These are phyloP conservation scores for Phylloscopus trochiloides DNA, from an alignment of 2,113 vertebrate genomes.

Conservation along the genomic window DNA sequence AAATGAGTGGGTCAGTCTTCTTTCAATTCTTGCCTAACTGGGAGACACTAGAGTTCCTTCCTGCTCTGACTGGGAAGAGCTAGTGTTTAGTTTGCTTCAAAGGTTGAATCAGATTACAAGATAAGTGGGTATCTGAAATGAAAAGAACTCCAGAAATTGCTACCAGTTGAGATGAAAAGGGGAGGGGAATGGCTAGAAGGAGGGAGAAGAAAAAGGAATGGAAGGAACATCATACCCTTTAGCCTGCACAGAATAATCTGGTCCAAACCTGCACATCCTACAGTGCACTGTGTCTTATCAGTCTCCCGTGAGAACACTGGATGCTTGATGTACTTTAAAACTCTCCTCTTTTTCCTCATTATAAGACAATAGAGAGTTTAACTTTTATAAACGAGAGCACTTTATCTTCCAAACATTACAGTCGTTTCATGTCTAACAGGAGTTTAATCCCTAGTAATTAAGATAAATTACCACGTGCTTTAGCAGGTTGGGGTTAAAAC, in stretches of 20 bases:
- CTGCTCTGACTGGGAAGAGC: not conserved
- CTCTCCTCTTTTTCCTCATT: not conserved
- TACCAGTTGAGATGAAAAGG: not conserved
- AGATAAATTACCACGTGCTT: not conserved
- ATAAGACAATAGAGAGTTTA: not conserved
- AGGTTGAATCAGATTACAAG: constrained; percentile 62
- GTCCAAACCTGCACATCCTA: not conserved
- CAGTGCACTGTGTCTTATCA: not conserved
- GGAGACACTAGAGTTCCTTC: not conserved
- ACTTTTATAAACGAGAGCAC: not conserved
- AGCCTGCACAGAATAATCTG: not conserved
- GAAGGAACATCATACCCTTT: not conserved
- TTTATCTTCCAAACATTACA: not conserved
- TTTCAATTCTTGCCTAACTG: not conserved
- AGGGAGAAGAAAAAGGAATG: not conserved
- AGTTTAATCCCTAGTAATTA: constrained; percentile 39
- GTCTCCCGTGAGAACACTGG: not conserved
- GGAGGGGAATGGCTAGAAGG: not conserved
- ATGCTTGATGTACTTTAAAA: not conserved
- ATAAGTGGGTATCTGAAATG: constrained; percentile 36
- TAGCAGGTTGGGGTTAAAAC: constrained; percentile 42
- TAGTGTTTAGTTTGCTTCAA: not conserved
- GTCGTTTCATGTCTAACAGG: not conserved
- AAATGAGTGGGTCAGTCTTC: not conserved
- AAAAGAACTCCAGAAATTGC: constrained; percentile 36